These are phyloP conservation scores for Aphelinus atriplicis DNA, from an alignment of 1,140 invertebrate genomes.

Conservation along the genomic window DNA sequence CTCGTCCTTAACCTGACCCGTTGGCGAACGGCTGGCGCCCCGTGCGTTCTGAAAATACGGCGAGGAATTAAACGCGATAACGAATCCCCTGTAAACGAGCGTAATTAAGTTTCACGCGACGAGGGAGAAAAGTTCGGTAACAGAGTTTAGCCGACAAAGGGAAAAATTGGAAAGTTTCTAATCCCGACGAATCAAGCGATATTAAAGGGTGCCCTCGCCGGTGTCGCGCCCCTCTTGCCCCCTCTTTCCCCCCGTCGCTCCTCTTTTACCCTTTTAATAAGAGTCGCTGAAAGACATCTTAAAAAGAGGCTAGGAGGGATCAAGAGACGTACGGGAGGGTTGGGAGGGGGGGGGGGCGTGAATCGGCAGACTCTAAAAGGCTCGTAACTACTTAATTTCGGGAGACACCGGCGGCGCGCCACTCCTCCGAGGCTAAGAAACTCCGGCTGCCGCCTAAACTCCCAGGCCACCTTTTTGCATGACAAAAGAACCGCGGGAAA, in stretches of 20 bases:
- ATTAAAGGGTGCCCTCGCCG: conserved; percentile 55
- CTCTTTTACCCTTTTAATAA: conserved; percentile 63
- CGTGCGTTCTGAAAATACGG: background rate
- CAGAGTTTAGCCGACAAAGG: background rate
- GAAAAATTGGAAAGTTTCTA: conserved; percentile 54
- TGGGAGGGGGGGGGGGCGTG: conserved; percentile 21
- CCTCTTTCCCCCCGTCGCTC: background rate
- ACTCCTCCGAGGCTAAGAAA: conserved; percentile 36
- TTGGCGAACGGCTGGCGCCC: too few species aligned
- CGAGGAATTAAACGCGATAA: conserved; percentile 32
- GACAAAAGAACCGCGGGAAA: conserved; percentile 60
- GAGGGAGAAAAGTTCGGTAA: background rate
- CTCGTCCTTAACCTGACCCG: too few species aligned
- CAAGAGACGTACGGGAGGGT: conserved; percentile 42
- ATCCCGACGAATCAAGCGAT: conserved; percentile 63
- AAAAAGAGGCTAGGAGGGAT: conserved; percentile 50
- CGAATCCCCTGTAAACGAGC: conserved; percentile 26
- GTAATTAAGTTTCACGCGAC: conserved; percentile 34
- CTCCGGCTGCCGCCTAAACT: too few species aligned
- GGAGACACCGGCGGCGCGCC: conserved; percentile 50
- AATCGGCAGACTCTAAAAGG: conserved; percentile 47
- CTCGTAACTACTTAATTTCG: conserved; percentile 60
- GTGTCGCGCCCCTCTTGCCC: conserved; percentile 32
- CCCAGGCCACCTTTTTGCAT: conserved; percentile 54
- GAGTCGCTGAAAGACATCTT: conserved; percentile 47